Evolutionary conservation across 1,140 invertebrate species (phyloP).

Genomic region (Metaphire vulgaris): DNA sequence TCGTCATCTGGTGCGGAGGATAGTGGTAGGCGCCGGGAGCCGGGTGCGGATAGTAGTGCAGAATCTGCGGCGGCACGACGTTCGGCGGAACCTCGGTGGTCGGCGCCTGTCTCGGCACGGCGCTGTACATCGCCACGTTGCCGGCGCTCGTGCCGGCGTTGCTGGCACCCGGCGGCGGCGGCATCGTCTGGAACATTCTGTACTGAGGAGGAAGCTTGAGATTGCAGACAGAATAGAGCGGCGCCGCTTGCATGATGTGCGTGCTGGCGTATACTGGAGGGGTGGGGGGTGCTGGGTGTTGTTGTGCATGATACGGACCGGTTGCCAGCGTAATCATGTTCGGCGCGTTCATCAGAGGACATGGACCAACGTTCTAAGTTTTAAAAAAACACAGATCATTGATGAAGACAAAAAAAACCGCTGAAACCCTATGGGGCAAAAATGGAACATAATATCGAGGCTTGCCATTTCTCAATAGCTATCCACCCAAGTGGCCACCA

Average conservation of each 20-base stretch:
- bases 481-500: too few species aligned
- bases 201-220: background rate
- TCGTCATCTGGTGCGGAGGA: background rate
- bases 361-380: too few species aligned
- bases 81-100: background rate
- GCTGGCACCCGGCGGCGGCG: too few species aligned
- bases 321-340: background rate
- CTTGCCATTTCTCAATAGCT: too few species aligned
- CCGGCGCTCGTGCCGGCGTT: background rate
- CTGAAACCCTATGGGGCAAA: too few species aligned
- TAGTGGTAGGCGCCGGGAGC: background rate
- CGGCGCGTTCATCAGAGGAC: too few species aligned
- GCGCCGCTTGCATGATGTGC: background rate
- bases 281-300: background rate
- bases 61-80: background rate
- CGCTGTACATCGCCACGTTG: background rate
- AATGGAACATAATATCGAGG: too few species aligned
- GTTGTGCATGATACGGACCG: too few species aligned
- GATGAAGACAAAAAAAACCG: too few species aligned
- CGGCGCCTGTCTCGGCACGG: background rate
- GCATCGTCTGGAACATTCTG: background rate
- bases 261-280: background rate
- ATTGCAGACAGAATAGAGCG: background rate
- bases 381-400: too few species aligned
- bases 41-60: background rate